Conservation (phyloP, 2,797 vertebrate genomes). For the Delichon dasypus region DNA sequence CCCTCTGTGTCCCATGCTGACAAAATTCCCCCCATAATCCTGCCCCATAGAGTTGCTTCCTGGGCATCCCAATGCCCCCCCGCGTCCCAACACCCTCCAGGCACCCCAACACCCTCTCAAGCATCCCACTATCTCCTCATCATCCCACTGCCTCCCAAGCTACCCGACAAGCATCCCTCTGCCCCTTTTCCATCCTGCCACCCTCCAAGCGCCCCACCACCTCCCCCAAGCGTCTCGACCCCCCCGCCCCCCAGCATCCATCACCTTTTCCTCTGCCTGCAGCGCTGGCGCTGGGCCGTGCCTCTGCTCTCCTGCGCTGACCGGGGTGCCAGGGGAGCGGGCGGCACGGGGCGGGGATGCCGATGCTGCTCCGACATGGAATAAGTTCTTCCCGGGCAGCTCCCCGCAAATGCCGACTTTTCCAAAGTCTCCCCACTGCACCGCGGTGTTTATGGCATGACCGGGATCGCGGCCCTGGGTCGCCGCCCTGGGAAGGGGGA, state of each 20-base stretch:
- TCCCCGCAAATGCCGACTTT: background rate
- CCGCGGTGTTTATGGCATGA: background rate
- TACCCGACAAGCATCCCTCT: background rate
- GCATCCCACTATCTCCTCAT: too few species aligned
- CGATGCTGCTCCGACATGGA: slow-evolving; percentile 62
- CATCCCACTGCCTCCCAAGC: background rate
- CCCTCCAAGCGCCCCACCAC: background rate
- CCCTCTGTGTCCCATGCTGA: fast-evolving
- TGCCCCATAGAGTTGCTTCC: background rate
- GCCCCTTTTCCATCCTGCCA: background rate
- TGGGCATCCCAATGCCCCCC: fast-evolving
- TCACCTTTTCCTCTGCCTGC: slow-evolving; percentile 46
- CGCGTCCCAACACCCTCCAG: background rate
- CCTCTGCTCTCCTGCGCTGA: background rate
- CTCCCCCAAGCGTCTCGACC: too few species aligned
- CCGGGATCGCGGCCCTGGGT: background rate
- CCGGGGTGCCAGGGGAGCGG: background rate
- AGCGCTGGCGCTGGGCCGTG: background rate
- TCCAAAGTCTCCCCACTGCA: background rate
- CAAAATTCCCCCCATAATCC: fast-evolving
- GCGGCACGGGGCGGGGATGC: background rate
- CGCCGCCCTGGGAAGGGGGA: background rate
- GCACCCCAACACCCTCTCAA: background rate
- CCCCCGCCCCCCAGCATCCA: too few species aligned
- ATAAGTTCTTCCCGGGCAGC: background rate